Conservation (phyloP, 2,888 invertebrate species). For the Microctonus brassicae region DNA sequence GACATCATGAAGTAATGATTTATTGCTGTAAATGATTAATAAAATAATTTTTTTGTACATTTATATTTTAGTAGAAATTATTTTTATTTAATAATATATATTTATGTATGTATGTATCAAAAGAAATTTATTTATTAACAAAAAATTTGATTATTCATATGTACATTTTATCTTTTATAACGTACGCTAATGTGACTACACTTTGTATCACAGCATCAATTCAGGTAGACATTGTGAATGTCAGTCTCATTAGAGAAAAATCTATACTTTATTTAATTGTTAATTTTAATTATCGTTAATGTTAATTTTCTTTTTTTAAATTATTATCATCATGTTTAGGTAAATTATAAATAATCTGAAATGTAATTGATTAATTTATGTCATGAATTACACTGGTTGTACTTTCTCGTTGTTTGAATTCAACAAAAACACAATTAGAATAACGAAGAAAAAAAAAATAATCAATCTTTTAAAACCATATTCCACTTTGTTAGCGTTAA, state of each 20-base stretch:
- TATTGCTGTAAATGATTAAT: background rate
- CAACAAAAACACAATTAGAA: constrained; percentile 40
- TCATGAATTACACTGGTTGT: constrained; percentile 9
- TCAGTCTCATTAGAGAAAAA: constrained; percentile 61
- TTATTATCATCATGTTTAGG: background rate
- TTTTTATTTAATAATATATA: too few relatives aligned
- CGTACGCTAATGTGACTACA: constrained; percentile 62
- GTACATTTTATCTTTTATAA: constrained; percentile 42
- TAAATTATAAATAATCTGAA: constrained; percentile 25
- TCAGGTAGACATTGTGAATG: constrained; percentile 65
- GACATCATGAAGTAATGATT: background rate
- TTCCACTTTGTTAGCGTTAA: constrained; percentile 57
- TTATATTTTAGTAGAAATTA: background rate
- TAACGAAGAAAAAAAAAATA: constrained; percentile 46
- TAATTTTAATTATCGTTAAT: background rate
- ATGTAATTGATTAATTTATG: constrained; percentile 15
- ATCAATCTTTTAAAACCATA: constrained; percentile 48
- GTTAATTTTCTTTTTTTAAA: background rate
- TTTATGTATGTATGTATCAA: background rate
- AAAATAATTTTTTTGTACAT: background rate
- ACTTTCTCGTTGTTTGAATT: constrained; percentile 40
- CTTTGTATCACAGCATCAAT: constrained; percentile 65
- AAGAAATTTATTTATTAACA: constrained; percentile 25
- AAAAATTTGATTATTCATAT: constrained; percentile 29
- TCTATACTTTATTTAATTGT: constrained; percentile 24